Evolutionary conservation across 1,140 invertebrate species (phyloP), one percentile per base, ranked within the genome.

Genomic region (Leptinotarsa texana): DNA sequence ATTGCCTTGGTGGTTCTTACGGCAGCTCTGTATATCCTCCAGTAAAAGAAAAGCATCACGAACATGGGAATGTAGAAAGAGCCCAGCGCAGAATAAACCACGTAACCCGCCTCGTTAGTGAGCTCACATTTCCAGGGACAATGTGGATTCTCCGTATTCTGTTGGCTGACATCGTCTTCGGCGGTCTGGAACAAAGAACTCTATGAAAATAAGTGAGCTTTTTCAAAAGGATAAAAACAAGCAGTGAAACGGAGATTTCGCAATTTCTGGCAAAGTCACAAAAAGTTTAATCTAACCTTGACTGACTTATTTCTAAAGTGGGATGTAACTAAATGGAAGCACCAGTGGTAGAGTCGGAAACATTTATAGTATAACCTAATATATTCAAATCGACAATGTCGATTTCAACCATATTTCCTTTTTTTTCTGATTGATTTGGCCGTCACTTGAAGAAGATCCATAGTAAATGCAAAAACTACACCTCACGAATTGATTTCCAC

Each of bases 31-130:
- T 98, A 98, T 80, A 99, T 98, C 77, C 95, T 89, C 90, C 95
- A 96, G 87, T 99, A 98, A 87, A 99, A 95, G 89, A 98, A 97
- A 69, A 98, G 88, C 94, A 98, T 98, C 49, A 98, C 93, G 78
- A 96, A 91, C 92, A 97, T 96, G 13, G 97, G 97, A 80, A 98
- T 93, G 85, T 96, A 97, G 90, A 99, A 99, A 69, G 96, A 97
- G 11, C 96, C 96, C 24, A 97, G 90, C 2, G 96, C 96, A 4
- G 95, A 97, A 86, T 96, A 96, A 11, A 92, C 90, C 67, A 93
- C 92, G 87, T 93, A 93, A 22, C 94, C 94, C 69, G 92, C 91
- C 78, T 96, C 95, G 83, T 96, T 95, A 75, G 94, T 97, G 22
- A 98, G 88, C 84, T 96, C 94, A 82, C 96, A 98, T 68, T 92